phyloP scores from a whole-genome alignment of 92 coral and sea anemone species.

The Montipora capitata region DNA sequence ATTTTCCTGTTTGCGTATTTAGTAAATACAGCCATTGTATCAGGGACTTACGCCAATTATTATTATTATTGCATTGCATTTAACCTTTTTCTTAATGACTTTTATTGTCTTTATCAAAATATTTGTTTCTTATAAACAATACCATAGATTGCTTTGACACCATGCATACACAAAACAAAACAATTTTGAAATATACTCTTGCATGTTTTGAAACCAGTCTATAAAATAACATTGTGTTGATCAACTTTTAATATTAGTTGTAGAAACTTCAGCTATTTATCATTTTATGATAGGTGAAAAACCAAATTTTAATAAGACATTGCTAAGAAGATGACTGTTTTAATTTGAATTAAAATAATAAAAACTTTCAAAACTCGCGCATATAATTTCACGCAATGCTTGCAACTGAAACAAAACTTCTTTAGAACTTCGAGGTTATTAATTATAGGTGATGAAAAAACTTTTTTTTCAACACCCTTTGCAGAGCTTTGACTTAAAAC shows the following conservation, averaged over 20 bases:
- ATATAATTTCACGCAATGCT: slow-evolving; percentile 1
- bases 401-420: not conserved
- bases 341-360: not conserved
- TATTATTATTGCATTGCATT: too few relatives aligned
- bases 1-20: too few relatives aligned
- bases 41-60: too few relatives aligned
- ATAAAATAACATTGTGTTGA: too few relatives aligned
- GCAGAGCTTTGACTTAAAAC: not conserved
- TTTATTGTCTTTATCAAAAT: not conserved
- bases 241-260: not conserved
- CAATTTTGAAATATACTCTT: not conserved
- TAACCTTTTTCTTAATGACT: too few relatives aligned
- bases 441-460: too few relatives aligned
- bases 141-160: not conserved
- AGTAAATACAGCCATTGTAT: too few relatives aligned
- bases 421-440: too few relatives aligned
- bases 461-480: not conserved
- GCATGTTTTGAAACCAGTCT: too few relatives aligned
- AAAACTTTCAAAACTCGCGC: slow-evolving; percentile 1
- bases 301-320: not conserved
- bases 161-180: not conserved
- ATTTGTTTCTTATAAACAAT: not conserved
- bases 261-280: not conserved
- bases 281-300: not conserved
- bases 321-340: not conserved